These are phyloP conservation scores for Rugalucina vietnamica DNA, from an alignment of 2,888 invertebrate species.

Conservation along the genomic window DNA sequence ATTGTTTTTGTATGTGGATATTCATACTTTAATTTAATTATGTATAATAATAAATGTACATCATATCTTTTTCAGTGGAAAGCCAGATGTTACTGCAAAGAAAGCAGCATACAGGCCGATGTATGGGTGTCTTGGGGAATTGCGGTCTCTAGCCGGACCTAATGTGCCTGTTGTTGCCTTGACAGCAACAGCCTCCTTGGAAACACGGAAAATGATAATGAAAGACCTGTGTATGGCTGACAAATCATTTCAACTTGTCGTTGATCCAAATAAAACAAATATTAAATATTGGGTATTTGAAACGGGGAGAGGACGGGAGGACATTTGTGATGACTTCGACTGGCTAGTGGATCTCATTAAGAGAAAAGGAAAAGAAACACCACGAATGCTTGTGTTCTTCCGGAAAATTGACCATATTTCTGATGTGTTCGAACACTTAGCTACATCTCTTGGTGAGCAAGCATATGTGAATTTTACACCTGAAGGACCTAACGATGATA, in stretches of 20 bases:
- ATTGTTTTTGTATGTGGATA: no score
- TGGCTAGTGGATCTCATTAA: constrained; percentile 26
- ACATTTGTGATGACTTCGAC: constrained; percentile 21
- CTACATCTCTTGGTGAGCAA: constrained; percentile 7
- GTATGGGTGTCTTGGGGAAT: constrained; percentile 42
- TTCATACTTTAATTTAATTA: no score
- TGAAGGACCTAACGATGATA: constrained; percentile 24
- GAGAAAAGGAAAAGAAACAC: background rate
- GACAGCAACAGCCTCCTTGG: constrained; percentile 43
- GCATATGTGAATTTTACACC: constrained; percentile 23
- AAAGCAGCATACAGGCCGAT: constrained; percentile 32
- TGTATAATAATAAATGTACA: no score
- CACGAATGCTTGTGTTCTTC: constrained; percentile 45
- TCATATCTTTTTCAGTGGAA: no score
- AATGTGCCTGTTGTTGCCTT: constrained; percentile 44
- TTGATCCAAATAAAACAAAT: background rate
- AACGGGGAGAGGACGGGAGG: background rate
- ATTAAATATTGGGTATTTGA: background rate
- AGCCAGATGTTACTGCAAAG: no score
- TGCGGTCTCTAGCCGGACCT: constrained; percentile 31
- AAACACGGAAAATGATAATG: constrained; percentile 22
- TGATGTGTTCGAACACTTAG: constrained; percentile 38
- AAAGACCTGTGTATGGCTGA: constrained; percentile 24
- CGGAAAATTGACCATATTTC: constrained; percentile 36
- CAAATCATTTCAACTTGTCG: background rate